These are phyloP conservation scores for Tragelaphus scriptus DNA, from an alignment of 2,113 vertebrate species.

Conservation along the genomic window DNA sequence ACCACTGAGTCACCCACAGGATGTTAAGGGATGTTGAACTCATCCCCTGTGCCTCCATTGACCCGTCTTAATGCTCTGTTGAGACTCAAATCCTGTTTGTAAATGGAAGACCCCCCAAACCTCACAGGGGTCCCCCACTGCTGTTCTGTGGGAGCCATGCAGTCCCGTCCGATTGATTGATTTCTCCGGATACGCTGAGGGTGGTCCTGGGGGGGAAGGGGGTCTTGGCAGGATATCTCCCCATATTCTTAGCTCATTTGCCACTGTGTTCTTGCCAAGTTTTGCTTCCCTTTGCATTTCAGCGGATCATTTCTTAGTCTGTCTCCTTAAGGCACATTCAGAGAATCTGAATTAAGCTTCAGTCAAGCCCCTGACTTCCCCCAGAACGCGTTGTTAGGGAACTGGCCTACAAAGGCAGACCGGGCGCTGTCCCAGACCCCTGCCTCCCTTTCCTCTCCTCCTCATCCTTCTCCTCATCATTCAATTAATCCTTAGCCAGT, in stretches of 20 bases:
- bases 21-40: slow-evolving; percentile 22
- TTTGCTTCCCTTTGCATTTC: slow-evolving; percentile 44
- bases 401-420: slow-evolving; percentile 59
- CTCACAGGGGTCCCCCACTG: background rate
- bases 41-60: slow-evolving; percentile 41
- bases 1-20: slow-evolving; percentile 33
- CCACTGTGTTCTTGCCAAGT: slow-evolving; percentile 55
- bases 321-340: slow-evolving; percentile 68
- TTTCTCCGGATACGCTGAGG: slow-evolving; percentile 56
- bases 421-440: slow-evolving; percentile 57
- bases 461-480: slow-evolving; percentile 35
- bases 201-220: slow-evolving; percentile 44
- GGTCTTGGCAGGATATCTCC: slow-evolving; percentile 58
- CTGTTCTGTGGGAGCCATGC: slow-evolving; percentile 52
- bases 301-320: slow-evolving; percentile 48
- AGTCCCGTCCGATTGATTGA: slow-evolving; percentile 21
- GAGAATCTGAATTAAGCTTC: slow-evolving; percentile 68
- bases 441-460: slow-evolving; percentile 41
- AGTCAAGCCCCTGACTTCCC: slow-evolving; percentile 44
- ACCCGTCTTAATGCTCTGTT: slow-evolving; percentile 56
- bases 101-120: slow-evolving; percentile 36
- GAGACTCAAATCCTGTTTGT: slow-evolving; percentile 47
- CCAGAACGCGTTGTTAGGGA: slow-evolving; percentile 58
- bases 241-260: slow-evolving; percentile 46
- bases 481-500: slow-evolving; percentile 27